Evolutionary conservation across 2,888 invertebrate species (phyloP).

Genomic region (Bhutanitis thaidina): DNA sequence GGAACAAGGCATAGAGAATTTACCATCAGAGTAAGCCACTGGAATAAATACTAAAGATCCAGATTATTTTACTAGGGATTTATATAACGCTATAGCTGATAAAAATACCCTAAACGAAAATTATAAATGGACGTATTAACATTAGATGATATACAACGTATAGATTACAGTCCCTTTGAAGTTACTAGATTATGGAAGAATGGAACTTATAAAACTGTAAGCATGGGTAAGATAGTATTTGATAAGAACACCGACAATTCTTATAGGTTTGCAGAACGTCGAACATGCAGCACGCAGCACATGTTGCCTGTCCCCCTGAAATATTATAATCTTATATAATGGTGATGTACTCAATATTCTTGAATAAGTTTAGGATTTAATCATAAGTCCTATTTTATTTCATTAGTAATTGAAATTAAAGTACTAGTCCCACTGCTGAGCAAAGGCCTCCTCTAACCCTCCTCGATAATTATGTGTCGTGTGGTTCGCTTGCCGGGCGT

Average conservation of each 20-base stretch:
- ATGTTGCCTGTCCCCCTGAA: too few relatives aligned
- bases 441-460: too few relatives aligned
- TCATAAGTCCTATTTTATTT: too few relatives aligned
- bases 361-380: too few relatives aligned
- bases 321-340: too few relatives aligned
- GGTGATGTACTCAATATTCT: too few relatives aligned
- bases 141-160: slow-evolving; percentile 36
- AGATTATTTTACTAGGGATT: slow-evolving; percentile 90
- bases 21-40: slow-evolving; percentile 80
- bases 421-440: too few relatives aligned
- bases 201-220: slow-evolving; percentile 46
- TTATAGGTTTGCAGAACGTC: too few relatives aligned
- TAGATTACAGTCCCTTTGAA: slow-evolving; percentile 56
- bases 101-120: slow-evolving; percentile 70
- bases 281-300: too few relatives aligned
- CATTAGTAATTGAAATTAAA: too few relatives aligned
- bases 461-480: too few relatives aligned
- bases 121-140: slow-evolving; percentile 55
- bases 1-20: slow-evolving; percentile 88
- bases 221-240: slow-evolving; percentile 46
- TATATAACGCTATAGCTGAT: slow-evolving; percentile 90
- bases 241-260: slow-evolving; percentile 46
- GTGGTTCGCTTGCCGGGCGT: too few relatives aligned
- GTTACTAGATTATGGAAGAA: slow-evolving; percentile 52
- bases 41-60: slow-evolving; percentile 85